These are phyloP conservation scores for Phenganax subtilis DNA, from an alignment of 92 coral and sea anemone species.

Conservation along the genomic window DNA sequence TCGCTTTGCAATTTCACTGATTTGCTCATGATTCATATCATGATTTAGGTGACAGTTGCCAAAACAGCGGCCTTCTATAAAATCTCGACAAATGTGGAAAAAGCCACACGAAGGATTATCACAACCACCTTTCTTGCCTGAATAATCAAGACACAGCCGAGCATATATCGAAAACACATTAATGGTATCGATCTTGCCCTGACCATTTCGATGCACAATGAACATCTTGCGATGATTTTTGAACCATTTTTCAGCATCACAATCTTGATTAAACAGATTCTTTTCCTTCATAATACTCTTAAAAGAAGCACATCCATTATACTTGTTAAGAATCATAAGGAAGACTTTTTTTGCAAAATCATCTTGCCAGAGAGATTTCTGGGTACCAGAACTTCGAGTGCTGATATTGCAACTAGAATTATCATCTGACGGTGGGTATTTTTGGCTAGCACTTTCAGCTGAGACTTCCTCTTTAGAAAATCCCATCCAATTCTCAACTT, in stretches of 20 bases:
- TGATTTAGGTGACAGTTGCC: conserved; percentile 36
- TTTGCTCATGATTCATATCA: conserved; percentile 43
- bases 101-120: conserved; percentile 38
- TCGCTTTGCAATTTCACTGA: conserved; percentile 44
- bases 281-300: conserved; percentile 44
- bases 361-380: conserved; percentile 7
- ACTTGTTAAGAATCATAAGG: conserved; percentile 38
- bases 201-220: conserved; percentile 42
- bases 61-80: conserved; percentile 31
- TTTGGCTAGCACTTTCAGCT: not conserved
- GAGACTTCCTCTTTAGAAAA: not conserved
- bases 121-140: conserved; percentile 32
- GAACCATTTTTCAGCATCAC: conserved; percentile 62
- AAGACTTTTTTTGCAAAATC: conserved; percentile 46
- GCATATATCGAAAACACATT: conserved; percentile 46
- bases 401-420: conserved; percentile 2
- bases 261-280: conserved; percentile 51
- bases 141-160: conserved; percentile 59
- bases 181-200: conserved; percentile 58
- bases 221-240: conserved; percentile 44
- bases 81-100: conserved; percentile 44
- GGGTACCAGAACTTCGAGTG: conserved; percentile 28
- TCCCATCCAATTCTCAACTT: not conserved
- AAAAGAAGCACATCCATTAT: conserved; percentile 52
- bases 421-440: not conserved